Evolutionary conservation across 2,888 invertebrate genomes (phyloP), one percentile per base, ranked within the genome.

Genomic region (Julus scanicus): DNA sequence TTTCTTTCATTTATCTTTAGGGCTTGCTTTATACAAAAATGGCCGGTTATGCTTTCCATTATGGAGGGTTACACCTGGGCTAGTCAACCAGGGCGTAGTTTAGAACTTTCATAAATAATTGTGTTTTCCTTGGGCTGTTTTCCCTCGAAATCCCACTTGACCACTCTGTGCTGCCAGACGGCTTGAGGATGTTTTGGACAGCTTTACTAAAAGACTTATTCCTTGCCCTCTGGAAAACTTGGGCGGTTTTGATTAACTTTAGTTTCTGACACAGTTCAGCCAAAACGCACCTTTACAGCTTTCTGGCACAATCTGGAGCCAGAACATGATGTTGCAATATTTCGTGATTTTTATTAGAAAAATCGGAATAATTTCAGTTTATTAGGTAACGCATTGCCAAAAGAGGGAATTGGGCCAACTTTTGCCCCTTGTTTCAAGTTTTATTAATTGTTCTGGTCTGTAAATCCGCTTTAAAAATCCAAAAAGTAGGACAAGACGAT

Each of bases 361-460:
- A 80, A 80, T 2, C 37, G 37, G 80, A 80, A 80, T 80, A 80
- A 80, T 80, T 11, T 37, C 71, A 9, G 6, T 11, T 17, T 53
- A 17, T 11, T 15, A 53, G 13, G 53, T 17, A 37, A 29, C 11
- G 37, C 80, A 37, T 37, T 37, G 29, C 1, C 80, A 37, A 80
- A 80, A 80, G 80, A 80, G 80, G 80, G 80, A 80, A 80, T 80
- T 80, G 80, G 80, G 80, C 37, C 80, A 80, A 80, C 80, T 37
- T 6, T 80, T 80, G 80, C 37, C 80, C 80, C 80, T 11, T 80
- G 80, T 80, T 80, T 37, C 80, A 37, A 80, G 37, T 80, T 80
- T 80, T 80, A 80, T 37, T 80, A 80, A 80, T 80, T 80, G 80
- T 80, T 80, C 29, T 80, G 80, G 80, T 80, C 37, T 11, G 37